A percentile compares a stretch with the other conserved stretches of the same genome.
These are phyloP conservation scores for Drosophila helvetica DNA, from an alignment of 2,888 invertebrate genomes.

Conservation along the genomic window DNA sequence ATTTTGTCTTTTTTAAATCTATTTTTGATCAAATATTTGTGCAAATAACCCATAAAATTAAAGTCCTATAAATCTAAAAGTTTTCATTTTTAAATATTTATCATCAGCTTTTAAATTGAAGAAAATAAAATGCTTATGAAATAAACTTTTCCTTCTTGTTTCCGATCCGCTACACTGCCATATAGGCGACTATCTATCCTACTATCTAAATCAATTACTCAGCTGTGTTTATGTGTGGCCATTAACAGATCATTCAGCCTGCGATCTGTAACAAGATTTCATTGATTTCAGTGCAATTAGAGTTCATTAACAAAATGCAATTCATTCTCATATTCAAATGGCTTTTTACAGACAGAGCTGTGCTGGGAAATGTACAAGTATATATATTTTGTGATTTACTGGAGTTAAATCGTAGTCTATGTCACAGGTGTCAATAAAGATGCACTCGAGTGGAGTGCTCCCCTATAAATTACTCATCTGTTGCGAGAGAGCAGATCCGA, in stretches of 20 bases:
- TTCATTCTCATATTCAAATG: slow-evolving; percentile 23
- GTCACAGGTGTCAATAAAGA: slow-evolving; percentile 25
- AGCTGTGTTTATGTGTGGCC: slow-evolving; percentile 11
- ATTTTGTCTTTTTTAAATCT: neutral
- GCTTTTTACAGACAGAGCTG: slow-evolving; percentile 12
- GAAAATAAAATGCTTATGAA: neutral
- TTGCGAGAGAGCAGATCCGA: neutral
- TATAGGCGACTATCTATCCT: neutral
- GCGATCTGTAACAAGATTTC: slow-evolving; percentile 21
- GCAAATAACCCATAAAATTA: too few relatives aligned
- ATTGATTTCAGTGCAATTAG: slow-evolving; percentile 26
- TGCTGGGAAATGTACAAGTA: too few relatives aligned
- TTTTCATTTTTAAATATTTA: too few relatives aligned
- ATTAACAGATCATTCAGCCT: slow-evolving; percentile 7
- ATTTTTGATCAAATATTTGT: neutral
- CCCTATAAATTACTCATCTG: slow-evolving; percentile 12
- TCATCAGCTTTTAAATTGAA: too few relatives aligned
- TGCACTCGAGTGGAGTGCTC: neutral
- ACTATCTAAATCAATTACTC: neutral
- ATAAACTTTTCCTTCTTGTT: neutral
- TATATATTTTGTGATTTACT: neutral
- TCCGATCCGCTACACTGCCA: neutral
- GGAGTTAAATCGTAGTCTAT: neutral
- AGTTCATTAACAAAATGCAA: slow-evolving; percentile 36
- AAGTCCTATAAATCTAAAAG: too few relatives aligned